A percentile compares a stretch with the other conserved stretches of the same genome.
phyloP scores from a whole-genome alignment of 2,113 vertebrate species.

The Calidris pygmaea region DNA sequence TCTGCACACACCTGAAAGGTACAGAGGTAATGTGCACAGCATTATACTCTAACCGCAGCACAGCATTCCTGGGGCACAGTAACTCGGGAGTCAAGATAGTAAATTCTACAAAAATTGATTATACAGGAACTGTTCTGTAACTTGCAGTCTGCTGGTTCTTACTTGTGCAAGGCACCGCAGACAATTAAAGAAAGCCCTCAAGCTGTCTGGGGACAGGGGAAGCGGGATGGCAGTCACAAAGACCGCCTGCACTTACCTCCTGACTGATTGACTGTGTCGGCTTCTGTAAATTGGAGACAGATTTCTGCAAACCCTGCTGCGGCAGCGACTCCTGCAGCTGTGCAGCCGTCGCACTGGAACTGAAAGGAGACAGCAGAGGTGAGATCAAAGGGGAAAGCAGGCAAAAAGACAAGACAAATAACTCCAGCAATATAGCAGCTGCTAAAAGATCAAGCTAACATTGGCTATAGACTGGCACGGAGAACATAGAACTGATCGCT shows the following conservation, averaged over 20 bases:
- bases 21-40: not conserved
- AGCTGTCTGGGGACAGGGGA: not conserved
- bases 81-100: not conserved
- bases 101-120: not conserved
- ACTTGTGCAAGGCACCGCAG: not conserved
- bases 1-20: not conserved
- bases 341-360: slow-evolving; percentile 93
- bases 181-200: slow-evolving; percentile 6
- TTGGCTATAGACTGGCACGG: accelerated
- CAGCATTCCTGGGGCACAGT: not conserved
- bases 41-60: not conserved
- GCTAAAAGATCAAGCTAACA: not conserved
- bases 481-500: not conserved
- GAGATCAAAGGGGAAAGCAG: not conserved
- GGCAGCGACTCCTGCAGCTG: slow-evolving; percentile 98
- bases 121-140: not conserved
- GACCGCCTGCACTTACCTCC: slow-evolving; percentile 80
- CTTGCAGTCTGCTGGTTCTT: not conserved
- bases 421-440: not conserved
- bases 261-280: slow-evolving; percentile 88
- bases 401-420: not conserved
- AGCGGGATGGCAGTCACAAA: not conserved
- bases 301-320: slow-evolving; percentile 98
- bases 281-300: slow-evolving; percentile 99
- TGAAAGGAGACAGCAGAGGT: slow-evolving; percentile 45